These are phyloP conservation scores for Nautilus pompilius DNA, from an alignment of 1,140 invertebrate genomes.

Conservation along the genomic window DNA sequence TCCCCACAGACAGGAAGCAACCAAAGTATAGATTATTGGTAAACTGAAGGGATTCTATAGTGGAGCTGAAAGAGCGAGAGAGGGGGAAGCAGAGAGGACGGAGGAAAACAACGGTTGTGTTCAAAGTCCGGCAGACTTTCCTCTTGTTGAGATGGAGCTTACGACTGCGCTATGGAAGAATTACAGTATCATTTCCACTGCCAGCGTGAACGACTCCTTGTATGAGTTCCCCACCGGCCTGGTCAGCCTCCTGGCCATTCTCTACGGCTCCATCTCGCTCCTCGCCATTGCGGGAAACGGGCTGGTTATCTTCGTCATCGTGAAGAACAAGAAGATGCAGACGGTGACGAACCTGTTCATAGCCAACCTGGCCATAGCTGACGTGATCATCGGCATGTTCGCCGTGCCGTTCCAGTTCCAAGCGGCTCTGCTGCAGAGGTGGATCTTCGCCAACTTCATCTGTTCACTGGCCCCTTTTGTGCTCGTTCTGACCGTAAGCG, in stretches of 20 bases:
- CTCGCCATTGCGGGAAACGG: conserved; percentile 77
- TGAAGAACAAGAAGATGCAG: conserved; percentile 64
- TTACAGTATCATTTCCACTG: too few relatives aligned
- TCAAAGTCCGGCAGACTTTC: too few relatives aligned
- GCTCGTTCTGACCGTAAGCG: conserved; percentile 70
- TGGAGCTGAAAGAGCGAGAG: too few relatives aligned
- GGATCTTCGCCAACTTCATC: conserved; percentile 80
- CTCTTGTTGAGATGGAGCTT: too few relatives aligned
- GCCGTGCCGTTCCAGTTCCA: conserved; percentile 74
- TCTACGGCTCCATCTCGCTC: conserved; percentile 76
- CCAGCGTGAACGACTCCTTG: conserved; percentile 10
- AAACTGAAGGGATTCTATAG: too few relatives aligned
- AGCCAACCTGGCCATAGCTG: conserved; percentile 45
- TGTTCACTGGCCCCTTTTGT: conserved; percentile 80
- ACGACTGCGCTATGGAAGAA: too few relatives aligned
- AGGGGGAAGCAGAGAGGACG: too few relatives aligned
- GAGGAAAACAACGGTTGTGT: too few relatives aligned
- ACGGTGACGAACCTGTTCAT: conserved; percentile 81
- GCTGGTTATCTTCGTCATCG: conserved; percentile 77
- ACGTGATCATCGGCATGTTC: conserved; percentile 45
- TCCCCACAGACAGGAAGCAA: too few relatives aligned
- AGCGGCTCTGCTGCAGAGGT: conserved; percentile 74
- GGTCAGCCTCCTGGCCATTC: conserved; percentile 70
- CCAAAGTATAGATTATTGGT: too few relatives aligned
- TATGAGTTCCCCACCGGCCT: conserved; percentile 73